phyloP scores from a whole-genome alignment of 1,140 invertebrate species.

The Drosophila sp. region DNA sequence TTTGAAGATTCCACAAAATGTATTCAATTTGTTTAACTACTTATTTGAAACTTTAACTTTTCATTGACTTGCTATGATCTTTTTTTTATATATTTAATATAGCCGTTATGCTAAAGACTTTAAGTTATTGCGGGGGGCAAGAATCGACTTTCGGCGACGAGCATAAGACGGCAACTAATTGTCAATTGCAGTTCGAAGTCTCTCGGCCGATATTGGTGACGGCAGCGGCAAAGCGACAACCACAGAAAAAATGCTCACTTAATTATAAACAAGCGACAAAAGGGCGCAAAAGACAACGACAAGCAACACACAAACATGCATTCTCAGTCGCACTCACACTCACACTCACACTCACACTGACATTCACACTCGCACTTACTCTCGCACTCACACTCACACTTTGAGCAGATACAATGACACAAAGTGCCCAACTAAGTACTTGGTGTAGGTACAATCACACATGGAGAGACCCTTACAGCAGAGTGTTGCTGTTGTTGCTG shows the following conservation, averaged over 20 bases:
- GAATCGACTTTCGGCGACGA: slow-evolving; percentile 82
- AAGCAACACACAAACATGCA: slow-evolving; percentile 38
- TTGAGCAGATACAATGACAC: slow-evolving; percentile 65
- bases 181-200: slow-evolving; percentile 71
- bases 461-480: slow-evolving; percentile 60
- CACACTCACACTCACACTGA: slow-evolving; percentile 13
- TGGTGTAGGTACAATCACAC: slow-evolving; percentile 50
- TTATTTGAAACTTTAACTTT: neutral
- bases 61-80: neutral
- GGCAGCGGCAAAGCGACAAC: slow-evolving; percentile 76
- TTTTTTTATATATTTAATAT: neutral
- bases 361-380: slow-evolving; percentile 26
- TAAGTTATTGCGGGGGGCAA: slow-evolving; percentile 44
- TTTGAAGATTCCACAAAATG: slow-evolving; percentile 4
- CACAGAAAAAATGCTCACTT: slow-evolving; percentile 78
- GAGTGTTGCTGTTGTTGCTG: slow-evolving; percentile 3
- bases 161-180: slow-evolving; percentile 84
- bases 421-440: slow-evolving; percentile 59
- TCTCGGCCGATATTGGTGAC: slow-evolving; percentile 72
- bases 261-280: slow-evolving; percentile 83
- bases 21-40: neutral
- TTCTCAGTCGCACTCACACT: slow-evolving; percentile 23
- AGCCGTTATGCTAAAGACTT: slow-evolving; percentile 6
- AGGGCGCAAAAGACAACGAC: slow-evolving; percentile 80
- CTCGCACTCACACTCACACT: slow-evolving; percentile 16